Base-by-base conservation (phyloP, 2,113 vertebrate species). In the Xiphophorus hellerii region DNA sequence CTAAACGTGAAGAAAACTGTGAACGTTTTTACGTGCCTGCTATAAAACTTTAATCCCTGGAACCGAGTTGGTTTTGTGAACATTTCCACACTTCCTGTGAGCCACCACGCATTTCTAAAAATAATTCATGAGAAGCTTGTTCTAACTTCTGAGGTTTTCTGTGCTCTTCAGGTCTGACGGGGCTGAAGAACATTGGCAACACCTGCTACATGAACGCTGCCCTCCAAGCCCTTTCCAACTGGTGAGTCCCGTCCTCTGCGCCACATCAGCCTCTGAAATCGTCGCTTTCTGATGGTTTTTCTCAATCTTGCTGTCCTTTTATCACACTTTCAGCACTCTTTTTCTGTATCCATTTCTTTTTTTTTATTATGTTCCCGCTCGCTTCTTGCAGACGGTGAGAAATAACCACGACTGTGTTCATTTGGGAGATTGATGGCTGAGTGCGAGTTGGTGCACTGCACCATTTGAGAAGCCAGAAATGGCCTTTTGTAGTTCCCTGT, bases 141-240 rank as follows among this genome's bases (percentile, higher is more conserved):
- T 70, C 78, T 80, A 76, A 89, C 83, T 66, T 73, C 65, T 33
- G 20, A 1, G 9, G 29, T 77, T 76, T 73, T 25, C 62, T 67
- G 54, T 84, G 78, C 80, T 71, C 65, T 68, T 66, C 90, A 99
- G 98, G 98, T 71, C 94, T 99, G 87, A 99, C 97, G 2, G 98
- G 98, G 42, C 93, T 99, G 92, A 99, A 99, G 93, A 99, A 99
- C 92, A 99, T 99, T 65, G 98, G 98, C 65, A 99, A 99, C 91
- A 99, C 98, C 80, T 99, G 98, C 93, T 99, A 99, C 78, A 98
- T 99, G 98, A 99, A 99, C 80, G 97, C 98, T 35, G 98, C 98
- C 81, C 95, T 99, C 62, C 98, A 99, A 88, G 98, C 98, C 60
- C 96, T 99, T 90, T 99, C 98, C 74, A 99, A 99, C 90, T 99